A percentile compares a stretch with the other conserved stretches of the same genome.
Conservation (phyloP, 2,797 vertebrate species). For the Syncerus caffer region DNA sequence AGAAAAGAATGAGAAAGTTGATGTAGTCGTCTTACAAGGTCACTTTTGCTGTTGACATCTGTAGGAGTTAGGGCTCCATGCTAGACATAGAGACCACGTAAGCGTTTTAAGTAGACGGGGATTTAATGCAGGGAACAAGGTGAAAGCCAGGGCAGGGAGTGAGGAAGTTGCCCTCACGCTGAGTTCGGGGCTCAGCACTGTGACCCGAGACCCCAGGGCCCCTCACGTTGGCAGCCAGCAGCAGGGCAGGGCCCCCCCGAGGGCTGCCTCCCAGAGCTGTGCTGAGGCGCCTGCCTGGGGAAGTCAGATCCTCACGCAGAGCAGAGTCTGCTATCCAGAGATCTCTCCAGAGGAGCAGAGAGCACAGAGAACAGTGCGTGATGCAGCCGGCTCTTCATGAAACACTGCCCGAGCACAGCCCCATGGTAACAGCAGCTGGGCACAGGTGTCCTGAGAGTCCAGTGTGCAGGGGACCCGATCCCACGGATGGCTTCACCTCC, state of each 20-base stretch:
- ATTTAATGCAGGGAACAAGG: background rate
- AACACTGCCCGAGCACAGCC: accelerated
- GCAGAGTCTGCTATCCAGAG: background rate
- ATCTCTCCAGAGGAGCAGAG: background rate
- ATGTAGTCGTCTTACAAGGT: accelerated
- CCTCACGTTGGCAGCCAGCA: accelerated
- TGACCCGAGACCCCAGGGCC: background rate
- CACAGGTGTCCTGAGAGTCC: background rate
- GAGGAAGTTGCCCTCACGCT: background rate
- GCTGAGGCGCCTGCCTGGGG: too few species aligned
- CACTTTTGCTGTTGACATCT: background rate
- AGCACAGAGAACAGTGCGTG: accelerated
- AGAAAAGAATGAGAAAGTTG: background rate
- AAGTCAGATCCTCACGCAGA: background rate
- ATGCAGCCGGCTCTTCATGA: accelerated
- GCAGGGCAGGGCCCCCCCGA: background rate
- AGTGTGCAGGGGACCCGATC: accelerated
- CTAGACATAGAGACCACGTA: background rate
- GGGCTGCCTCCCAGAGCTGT: background rate
- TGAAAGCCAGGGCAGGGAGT: background rate
- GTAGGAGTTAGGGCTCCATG: background rate
- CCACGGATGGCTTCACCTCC: background rate
- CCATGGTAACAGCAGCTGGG: accelerated
- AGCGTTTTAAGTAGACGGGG: background rate
- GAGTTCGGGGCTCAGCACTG: accelerated